A percentile compares a stretch with the other conserved stretches of the same genome.
These are phyloP conservation scores for Periplaneta americana DNA, from an alignment of 1,140 invertebrate species.

Conservation along the genomic window DNA sequence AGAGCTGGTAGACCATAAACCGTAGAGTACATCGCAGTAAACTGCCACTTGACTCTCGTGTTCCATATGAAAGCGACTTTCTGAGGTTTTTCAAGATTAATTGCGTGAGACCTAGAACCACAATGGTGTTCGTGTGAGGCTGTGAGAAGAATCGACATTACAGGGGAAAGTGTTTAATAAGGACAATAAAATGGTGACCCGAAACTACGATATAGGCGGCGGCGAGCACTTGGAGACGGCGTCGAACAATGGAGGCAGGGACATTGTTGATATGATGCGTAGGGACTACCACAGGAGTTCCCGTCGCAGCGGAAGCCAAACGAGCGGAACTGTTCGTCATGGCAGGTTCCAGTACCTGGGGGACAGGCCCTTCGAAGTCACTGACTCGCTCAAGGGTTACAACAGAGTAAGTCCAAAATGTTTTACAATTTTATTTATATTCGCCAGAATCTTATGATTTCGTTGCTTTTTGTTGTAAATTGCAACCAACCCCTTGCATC, in stretches of 20 bases:
- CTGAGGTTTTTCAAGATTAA: too few relatives aligned
- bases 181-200: background rate
- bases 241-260: background rate
- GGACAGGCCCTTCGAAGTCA: slow-evolving; percentile 23
- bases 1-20: too few relatives aligned
- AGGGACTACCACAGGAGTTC: background rate
- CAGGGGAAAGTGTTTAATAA: too few relatives aligned
- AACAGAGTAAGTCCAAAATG: slow-evolving; percentile 9
- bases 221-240: background rate
- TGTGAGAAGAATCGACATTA: too few relatives aligned
- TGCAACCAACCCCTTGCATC: too few relatives aligned
- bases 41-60: too few relatives aligned
- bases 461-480: background rate
- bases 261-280: background rate
- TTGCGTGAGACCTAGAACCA: too few relatives aligned
- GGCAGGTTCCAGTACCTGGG: slow-evolving; percentile 24
- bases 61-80: too few relatives aligned
- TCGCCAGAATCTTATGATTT: too few relatives aligned
- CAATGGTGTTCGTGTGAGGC: too few relatives aligned
- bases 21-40: too few relatives aligned
- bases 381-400: slow-evolving; percentile 24
- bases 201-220: background rate
- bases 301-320: slow-evolving; percentile 35
- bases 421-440: too few relatives aligned
- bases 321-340: background rate